Evolutionary conservation across 2,113 vertebrate species (phyloP).

Genomic region (Peucedramus taeniatus): DNA sequence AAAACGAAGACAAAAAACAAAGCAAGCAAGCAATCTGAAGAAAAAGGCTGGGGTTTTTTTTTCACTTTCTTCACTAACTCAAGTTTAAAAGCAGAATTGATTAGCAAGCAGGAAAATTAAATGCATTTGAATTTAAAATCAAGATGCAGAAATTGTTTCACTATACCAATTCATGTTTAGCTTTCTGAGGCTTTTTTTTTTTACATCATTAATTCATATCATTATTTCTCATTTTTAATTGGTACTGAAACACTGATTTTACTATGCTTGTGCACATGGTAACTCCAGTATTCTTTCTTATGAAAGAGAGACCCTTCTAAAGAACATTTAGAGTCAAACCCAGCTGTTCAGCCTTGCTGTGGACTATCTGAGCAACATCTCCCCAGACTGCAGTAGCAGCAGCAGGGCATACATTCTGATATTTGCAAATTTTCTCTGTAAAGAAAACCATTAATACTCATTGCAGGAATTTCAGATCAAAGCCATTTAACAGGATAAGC

Average conservation of each 20-base stretch:
- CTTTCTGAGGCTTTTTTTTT: neutral
- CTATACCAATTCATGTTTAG: neutral
- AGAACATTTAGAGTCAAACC: neutral
- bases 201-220: neutral
- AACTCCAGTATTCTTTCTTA: neutral
- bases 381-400: neutral
- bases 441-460: neutral
- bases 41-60: neutral
- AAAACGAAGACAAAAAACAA: neutral
- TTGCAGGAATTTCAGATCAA: neutral
- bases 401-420: neutral
- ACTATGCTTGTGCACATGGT: neutral
- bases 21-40: neutral
- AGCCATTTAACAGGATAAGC: neutral
- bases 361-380: neutral
- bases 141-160: neutral
- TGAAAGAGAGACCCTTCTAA: neutral
- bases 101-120: neutral
- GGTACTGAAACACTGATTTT: neutral
- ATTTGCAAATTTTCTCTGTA: neutral
- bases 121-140: neutral
- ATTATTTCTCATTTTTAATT: neutral
- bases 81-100: neutral
- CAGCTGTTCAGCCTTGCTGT: neutral
- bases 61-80: neutral